Conservation (phyloP, 2,888 invertebrate genomes). For the Ormyrus pomaceus region DNA sequence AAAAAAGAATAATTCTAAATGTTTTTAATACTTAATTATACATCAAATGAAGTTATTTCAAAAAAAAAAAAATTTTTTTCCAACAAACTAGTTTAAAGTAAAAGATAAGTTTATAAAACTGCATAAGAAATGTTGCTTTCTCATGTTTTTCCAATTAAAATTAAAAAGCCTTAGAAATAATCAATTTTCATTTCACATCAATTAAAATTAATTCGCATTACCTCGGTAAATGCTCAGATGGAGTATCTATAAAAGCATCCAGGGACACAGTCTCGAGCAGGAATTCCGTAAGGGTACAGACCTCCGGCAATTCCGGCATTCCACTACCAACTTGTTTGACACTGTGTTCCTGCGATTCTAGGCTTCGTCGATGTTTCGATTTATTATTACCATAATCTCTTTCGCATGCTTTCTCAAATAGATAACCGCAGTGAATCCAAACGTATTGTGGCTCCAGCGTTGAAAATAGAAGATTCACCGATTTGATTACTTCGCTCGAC, state of each 20-base stretch:
- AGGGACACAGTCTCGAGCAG: constrained; percentile 85
- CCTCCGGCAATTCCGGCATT: constrained; percentile 81
- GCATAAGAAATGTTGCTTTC: too few species aligned
- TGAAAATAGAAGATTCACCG: constrained; percentile 89
- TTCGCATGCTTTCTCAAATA: constrained; percentile 80
- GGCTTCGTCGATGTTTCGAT: constrained; percentile 17
- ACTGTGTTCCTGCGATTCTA: constrained; percentile 62
- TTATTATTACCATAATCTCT: constrained; percentile 58
- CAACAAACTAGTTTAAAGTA: too few species aligned
- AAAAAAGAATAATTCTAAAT: too few species aligned
- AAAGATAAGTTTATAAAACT: too few species aligned
- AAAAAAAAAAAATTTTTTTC: too few species aligned
- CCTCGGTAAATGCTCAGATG: constrained; percentile 86
- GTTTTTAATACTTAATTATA: too few species aligned
- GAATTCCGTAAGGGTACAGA: constrained; percentile 85
- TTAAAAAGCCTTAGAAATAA: too few species aligned
- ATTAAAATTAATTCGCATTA: not conserved
- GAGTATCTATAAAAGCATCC: constrained; percentile 87
- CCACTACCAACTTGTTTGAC: constrained; percentile 80
- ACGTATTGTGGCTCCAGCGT: constrained; percentile 90
- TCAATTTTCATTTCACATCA: too few species aligned
- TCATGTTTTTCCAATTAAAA: too few species aligned
- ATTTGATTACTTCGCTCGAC: constrained; percentile 85
- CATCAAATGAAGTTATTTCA: too few species aligned
- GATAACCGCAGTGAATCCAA: constrained; percentile 86